A percentile compares a stretch with the other conserved stretches of the same genome.
Evolutionary conservation across 2,888 invertebrate species (phyloP).

Genomic region (Tiliacea aurago): DNA sequence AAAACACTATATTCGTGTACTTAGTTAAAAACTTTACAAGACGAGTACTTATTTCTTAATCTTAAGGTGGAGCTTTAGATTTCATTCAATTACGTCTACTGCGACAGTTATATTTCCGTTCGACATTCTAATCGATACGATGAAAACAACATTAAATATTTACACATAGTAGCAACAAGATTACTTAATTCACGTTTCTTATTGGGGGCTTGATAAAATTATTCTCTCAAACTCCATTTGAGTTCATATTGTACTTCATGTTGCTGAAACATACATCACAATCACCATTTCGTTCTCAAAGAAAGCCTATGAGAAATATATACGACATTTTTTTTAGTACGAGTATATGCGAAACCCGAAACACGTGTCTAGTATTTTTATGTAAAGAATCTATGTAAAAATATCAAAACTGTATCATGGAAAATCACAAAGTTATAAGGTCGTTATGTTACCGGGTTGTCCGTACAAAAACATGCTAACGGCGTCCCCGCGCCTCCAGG

Average conservation of each 20-base stretch:
- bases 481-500: too few relatives aligned
- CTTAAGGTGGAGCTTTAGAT: neutral
- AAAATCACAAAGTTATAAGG: too few relatives aligned
- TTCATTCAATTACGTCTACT: neutral
- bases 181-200: neutral
- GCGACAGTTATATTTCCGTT: constrained; percentile 20
- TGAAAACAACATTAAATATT: constrained; percentile 11
- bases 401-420: too few relatives aligned
- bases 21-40: neutral
- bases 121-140: constrained; percentile 23
- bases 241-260: neutral
- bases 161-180: neutral
- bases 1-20: neutral
- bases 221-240: neutral
- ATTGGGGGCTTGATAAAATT: neutral
- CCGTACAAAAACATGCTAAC: too few relatives aligned
- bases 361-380: too few relatives aligned
- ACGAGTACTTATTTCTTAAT: neutral
- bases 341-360: too few relatives aligned
- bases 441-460: too few relatives aligned
- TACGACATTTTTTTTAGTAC: too few relatives aligned
- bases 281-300: neutral
- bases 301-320: neutral
- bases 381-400: too few relatives aligned
- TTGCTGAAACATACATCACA: neutral